A percentile compares a stretch with the other conserved stretches of the same genome.
Conservation (phyloP, 2,113 vertebrate genomes). For the Excalfactoria chinensis region DNA sequence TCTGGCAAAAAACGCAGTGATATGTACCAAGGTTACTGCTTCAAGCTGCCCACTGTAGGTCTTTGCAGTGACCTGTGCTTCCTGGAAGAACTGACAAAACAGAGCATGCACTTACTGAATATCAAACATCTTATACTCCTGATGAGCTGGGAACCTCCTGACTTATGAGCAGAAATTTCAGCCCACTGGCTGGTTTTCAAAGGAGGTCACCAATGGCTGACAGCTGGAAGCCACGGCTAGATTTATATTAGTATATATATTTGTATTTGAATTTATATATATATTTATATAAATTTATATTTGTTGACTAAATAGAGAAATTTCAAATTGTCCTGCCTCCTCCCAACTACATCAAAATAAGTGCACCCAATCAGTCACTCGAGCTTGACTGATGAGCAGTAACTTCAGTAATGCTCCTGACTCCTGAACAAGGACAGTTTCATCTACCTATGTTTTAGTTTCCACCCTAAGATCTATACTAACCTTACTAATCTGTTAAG, state of each 20-base stretch:
- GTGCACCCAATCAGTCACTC: background rate
- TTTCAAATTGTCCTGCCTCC: background rate
- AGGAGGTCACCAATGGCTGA: background rate
- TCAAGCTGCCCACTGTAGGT: background rate
- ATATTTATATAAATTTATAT: too few relatives aligned
- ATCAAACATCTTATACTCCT: background rate
- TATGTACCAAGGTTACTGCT: background rate
- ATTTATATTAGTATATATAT: background rate
- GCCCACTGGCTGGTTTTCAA: background rate
- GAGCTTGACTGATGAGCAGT: background rate
- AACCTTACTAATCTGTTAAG: background rate
- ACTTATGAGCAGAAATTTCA: background rate
- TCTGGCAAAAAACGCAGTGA: background rate
- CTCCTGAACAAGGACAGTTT: background rate
- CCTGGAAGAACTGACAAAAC: background rate
- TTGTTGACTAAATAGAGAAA: background rate
- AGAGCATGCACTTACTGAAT: background rate
- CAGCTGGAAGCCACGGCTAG: background rate
- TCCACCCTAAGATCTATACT: background rate
- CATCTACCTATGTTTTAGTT: background rate
- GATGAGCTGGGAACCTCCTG: background rate
- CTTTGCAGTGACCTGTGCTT: background rate
- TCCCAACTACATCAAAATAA: background rate
- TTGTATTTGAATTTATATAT: too few relatives aligned
- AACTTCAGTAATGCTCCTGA: background rate